These are phyloP conservation scores for Capreolus pygargus DNA, from an alignment of 2,113 vertebrate genomes.

Conservation along the genomic window DNA sequence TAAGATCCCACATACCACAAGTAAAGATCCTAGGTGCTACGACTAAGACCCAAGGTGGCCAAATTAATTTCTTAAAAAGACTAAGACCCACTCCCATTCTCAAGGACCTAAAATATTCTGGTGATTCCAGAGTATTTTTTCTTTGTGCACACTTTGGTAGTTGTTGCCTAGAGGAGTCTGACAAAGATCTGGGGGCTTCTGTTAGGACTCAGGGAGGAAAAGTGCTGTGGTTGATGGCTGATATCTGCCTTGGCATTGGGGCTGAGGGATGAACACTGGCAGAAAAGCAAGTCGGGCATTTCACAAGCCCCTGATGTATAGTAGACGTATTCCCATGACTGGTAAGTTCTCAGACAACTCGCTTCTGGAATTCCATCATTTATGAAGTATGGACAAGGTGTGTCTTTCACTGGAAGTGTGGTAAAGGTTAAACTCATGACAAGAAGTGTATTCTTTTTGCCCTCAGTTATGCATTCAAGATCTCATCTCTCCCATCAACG, in stretches of 20 bases:
- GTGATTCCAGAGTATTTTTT: conserved; percentile 31
- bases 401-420: no score
- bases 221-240: background rate
- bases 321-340: background rate
- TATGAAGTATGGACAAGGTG: background rate
- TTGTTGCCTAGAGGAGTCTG: background rate
- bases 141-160: background rate
- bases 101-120: background rate
- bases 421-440: background rate
- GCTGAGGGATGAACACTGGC: background rate
- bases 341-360: background rate
- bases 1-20: background rate
- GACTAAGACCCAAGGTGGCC: background rate
- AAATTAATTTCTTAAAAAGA: background rate
- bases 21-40: background rate
- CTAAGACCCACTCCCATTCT: background rate
- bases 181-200: background rate
- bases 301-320: background rate
- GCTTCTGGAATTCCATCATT: background rate
- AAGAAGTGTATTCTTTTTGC: background rate
- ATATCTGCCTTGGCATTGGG: background rate
- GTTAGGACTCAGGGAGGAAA: background rate
- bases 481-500: conserved; percentile 80
- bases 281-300: background rate
- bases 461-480: conserved; percentile 83